Conservation (phyloP, 2,888 invertebrate species). For the Drosophila neonasuta region DNA sequence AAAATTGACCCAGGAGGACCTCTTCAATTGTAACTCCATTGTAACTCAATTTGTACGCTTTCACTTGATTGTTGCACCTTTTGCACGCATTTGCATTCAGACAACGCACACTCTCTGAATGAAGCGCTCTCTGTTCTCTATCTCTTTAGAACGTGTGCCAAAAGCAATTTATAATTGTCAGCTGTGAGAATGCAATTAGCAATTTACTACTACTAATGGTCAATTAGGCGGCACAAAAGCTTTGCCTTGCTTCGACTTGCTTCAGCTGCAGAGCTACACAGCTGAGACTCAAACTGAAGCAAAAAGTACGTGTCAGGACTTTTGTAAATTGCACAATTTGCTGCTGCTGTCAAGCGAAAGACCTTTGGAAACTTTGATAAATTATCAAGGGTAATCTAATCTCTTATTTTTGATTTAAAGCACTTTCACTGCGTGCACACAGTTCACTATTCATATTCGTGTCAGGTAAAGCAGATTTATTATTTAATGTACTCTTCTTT, state of each 20-base stretch:
- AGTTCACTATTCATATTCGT: neutral
- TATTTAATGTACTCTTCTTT: neutral
- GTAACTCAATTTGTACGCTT: conserved; percentile 25
- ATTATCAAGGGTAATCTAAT: conserved; percentile 13
- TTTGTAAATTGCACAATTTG: conserved; percentile 42
- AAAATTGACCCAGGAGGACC: conserved; percentile 27
- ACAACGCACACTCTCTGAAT: neutral
- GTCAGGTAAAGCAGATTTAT: neutral
- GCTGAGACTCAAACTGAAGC: neutral
- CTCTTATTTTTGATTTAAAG: conserved; percentile 10
- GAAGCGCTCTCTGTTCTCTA: neutral
- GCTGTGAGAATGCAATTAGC: conserved; percentile 67
- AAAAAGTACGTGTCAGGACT: conserved; percentile 32
- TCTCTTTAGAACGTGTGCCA: conserved; percentile 34
- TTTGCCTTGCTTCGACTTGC: conserved; percentile 15
- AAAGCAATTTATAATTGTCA: conserved; percentile 74
- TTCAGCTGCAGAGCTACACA: conserved; percentile 6
- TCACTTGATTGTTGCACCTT: conserved; percentile 36
- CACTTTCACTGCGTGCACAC: neutral
- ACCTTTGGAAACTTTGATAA: conserved; percentile 27
- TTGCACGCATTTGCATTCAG: conserved; percentile 17
- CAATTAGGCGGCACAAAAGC: conserved; percentile 52
- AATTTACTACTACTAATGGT: conserved; percentile 64
- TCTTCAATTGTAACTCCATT: conserved; percentile 24
- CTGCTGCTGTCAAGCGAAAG: conserved; percentile 32